Base-by-base conservation (phyloP, 2,113 vertebrate species). In the Acrocephalus kingi region DNA sequence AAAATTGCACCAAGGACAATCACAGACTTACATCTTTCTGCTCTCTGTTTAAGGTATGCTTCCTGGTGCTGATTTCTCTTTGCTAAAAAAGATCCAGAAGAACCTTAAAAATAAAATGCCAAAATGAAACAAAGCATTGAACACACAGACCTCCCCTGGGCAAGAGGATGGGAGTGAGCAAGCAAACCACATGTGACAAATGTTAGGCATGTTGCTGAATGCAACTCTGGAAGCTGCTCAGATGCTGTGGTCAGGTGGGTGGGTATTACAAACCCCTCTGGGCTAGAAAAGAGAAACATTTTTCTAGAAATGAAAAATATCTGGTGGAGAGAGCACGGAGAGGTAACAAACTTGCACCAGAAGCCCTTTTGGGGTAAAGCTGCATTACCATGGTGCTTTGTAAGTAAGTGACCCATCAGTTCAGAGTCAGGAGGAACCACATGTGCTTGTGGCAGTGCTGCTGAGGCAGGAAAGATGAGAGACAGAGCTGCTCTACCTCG, bases 371-470 rank as follows among this genome's bases (percentile, higher is more conserved):
- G n/a, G 33, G 37, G 43, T 89, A 72, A 77, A 94, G 51, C 51
- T 80, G 55, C 0, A 0, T 11, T 0, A 0, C 25, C 0, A 1
- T 9, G 22, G 30, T 77, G 37, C 35, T 63, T 72, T 75, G 2
- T 48, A 31, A 72, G 27, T n/a, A 19, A 54, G 24, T 0, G 2
- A 25, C 6, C 19, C 33, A 5, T 72, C 24, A 8, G 51, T 81
- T 87, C 68, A 33, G 62, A 55, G 27, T 48, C 51, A 39, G 20
- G 59, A 67, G 68, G 48, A 61, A 72, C 15, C 56, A 66, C 73
- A 30, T 48, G 37, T 3, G 4, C 35, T 89, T 0, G 0, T 37
- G 58, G 49, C 72, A 72, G 39, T 33, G 37, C 41, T 67, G 3
- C 52, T 46, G 85, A 54, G 59, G 30, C 22, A 28, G 25, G 62